Evolutionary conservation across 2,797 vertebrate genomes (phyloP), one percentile per base, ranked within the genome.

Genomic region (Phataginus tetradactyla): DNA sequence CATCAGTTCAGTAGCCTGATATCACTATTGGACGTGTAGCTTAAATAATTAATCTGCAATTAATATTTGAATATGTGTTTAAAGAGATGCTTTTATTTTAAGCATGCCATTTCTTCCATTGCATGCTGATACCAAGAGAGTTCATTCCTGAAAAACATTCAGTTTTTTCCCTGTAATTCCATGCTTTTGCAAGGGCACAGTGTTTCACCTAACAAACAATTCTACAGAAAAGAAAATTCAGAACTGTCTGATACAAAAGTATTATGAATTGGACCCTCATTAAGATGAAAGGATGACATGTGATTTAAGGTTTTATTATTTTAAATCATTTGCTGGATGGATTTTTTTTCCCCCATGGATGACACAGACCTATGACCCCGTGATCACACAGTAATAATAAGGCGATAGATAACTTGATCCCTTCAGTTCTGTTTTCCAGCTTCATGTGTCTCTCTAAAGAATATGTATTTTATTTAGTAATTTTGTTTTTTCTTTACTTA

Each of bases 401-500:
- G 27, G 11, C 18, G 4, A 64, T 39, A 23, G 39, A 61, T 21
- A 71, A 49, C 29, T 39, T 7, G 0, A 21, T 51, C 37, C 42
- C 18, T 68, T n/a, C 18, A 0, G 0, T 10, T 71, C 94, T 78
- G 18, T 49, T 55, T 74, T 42, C 86, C 45, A 68, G 39, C 21
- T 25, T 85, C 55, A 0, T 3, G 10, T 10, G 17, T 71, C 49
- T 59, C 75, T 96, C 74, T 63, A 87, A 84, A 63, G 15, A 57
- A 23, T 69, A 32, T 53, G 1, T 49, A 66, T 55, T 86, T 90
- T 51, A 53, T 86, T 96, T 93, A 32, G 42, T 39, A 39, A 83
- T 85, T 90, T 90, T 75, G 72, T 71, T 85, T 96, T 86, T 49
- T 77, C 61, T 87, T 93, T 57, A 74, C 71, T 93, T n/a, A 55